Evolutionary conservation across 2,888 invertebrate species (phyloP), one percentile per base, ranked within the genome.

Genomic region (Baronia brevicornis): DNA sequence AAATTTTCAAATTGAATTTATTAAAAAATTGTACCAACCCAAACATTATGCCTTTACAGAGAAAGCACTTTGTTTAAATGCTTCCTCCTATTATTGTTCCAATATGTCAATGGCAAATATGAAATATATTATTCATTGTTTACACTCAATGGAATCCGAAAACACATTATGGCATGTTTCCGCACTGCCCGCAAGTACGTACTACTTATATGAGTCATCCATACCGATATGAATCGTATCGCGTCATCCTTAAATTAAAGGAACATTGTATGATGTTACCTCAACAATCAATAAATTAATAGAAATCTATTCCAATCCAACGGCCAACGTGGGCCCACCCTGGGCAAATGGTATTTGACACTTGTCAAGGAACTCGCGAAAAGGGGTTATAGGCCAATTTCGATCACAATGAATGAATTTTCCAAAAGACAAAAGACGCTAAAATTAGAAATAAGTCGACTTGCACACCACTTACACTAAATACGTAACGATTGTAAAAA

Each of bases 321-420:
- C 53, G 58, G 63, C 51, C 79, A 79, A 84, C 84, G 80, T 84
- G 82, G 82, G 84, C 75, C 80, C 80, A 78, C 77, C 84, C 79
- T 57, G 45, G 37, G 42, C 31, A 39, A 43, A 37, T 59, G 51
- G 59, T 62, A 67, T 72, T 66, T 80, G 77, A 75, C 84, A 82
- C 71, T 80, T 80, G 77, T 65, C 74, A 82, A 69, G 62, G 60
- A 62, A 52, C 59, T 63, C 52, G 54, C 56, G 49, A 59, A 67
- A 63, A 55, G 67, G 79, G 80, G 78, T 82, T 80, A 80, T 65
- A 57, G 46, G 44, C 53, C 54, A 53, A 51, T 56, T 56, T 50
- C 21, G 27, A 29, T 34, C 17, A 19, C 22, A 28, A 12, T 27
- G 9, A 21, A 18, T 14, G 10, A 10, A 8, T 22, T 29, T 30